Base-by-base conservation (phyloP, 23 tunicate species). In the Ciona savignyi region DNA sequence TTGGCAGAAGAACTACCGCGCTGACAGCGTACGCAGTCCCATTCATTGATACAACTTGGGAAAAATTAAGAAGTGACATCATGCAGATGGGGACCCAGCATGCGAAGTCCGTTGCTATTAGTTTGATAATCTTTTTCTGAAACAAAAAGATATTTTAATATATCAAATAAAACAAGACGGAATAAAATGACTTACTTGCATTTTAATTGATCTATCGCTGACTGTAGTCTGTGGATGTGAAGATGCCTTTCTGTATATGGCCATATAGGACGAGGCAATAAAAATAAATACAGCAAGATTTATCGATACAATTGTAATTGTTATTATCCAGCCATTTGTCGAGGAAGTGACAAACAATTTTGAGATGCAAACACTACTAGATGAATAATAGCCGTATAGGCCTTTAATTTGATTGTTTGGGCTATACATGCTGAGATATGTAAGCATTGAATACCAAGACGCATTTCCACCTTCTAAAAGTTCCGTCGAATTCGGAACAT, bases 21-120 rank as follows among this genome's bases (percentile, higher is more conserved):
- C 77, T 75, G 4, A 65, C 49, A 27, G 62, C 81, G 32, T 83
- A 83, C 29, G 78, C 68, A 24, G n/a, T 21, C 9, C 56, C 56
- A 3, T 56, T 60, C 0, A 65, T 9, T 25, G 20, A 0, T 4
- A 19, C 56, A 22, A 60, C 33, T 30, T 76, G 51, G 1, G 76
- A 48, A 32, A 81, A 74, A 23, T 75, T 70, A 4, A 83, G 2
- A 22, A 83, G 68, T 11, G 74, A 70, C 32, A 83, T 67, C 22
- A 83, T 30, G 34, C 88, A 83, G 51, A 83, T 69, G 15, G 88
- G 81, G 20, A 83, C 63, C 88, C 88, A 83, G 34, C 88, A 83
- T 19, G 62, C 51, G 30, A 83, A 74, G 35, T 83, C 88, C 19
- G 78, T 83, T n/a, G 70, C 74, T 9, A 83, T 74, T 0, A 83